Percentiles rank a stretch among this genome's conserved stretches.
Evolutionary conservation across 1,140 invertebrate species (phyloP).

Genomic region (Plectrocnemia conspersa): DNA sequence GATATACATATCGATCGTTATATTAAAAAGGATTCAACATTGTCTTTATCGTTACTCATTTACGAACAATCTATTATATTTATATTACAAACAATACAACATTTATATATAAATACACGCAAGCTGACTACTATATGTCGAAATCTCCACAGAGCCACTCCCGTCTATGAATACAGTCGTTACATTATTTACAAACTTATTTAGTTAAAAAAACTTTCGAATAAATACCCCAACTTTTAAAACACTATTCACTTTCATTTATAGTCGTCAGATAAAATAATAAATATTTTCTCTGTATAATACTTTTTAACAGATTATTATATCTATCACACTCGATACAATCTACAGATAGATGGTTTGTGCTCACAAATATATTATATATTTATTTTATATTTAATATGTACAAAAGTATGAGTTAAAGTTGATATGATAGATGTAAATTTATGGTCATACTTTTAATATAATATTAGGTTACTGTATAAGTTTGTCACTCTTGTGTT

Average conservation of each 20-base stretch:
- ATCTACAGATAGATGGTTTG: slow-evolving; percentile 30
- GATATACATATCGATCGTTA: slow-evolving; percentile 27
- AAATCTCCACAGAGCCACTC: background rate
- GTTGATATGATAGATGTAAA: slow-evolving; percentile 33
- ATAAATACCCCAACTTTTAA: slow-evolving; percentile 7
- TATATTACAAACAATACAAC: slow-evolving; percentile 36
- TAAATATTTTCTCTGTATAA: slow-evolving; percentile 5
- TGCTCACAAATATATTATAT: slow-evolving; percentile 25
- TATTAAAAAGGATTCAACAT: slow-evolving; percentile 35
- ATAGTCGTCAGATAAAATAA: slow-evolving; percentile 11
- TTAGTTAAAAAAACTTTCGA: slow-evolving; percentile 1
- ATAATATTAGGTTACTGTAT: no score
- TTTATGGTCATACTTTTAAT: slow-evolving; percentile 28
- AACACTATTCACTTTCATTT: slow-evolving; percentile 5
- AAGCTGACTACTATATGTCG: slow-evolving; percentile 28
- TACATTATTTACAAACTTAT: slow-evolving; percentile 11
- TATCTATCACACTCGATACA: slow-evolving; percentile 29
- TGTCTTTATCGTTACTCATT: slow-evolving; percentile 27
- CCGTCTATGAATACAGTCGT: background rate
- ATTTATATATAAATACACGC: slow-evolving; percentile 36
- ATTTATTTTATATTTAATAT: slow-evolving; percentile 16
- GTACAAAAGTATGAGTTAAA: no score
- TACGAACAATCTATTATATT: slow-evolving; percentile 33
- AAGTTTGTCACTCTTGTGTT: no score
- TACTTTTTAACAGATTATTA: slow-evolving; percentile 16